phyloP scores from a whole-genome alignment of 2,113 vertebrate genomes.

The Corythaixoides concolor region DNA sequence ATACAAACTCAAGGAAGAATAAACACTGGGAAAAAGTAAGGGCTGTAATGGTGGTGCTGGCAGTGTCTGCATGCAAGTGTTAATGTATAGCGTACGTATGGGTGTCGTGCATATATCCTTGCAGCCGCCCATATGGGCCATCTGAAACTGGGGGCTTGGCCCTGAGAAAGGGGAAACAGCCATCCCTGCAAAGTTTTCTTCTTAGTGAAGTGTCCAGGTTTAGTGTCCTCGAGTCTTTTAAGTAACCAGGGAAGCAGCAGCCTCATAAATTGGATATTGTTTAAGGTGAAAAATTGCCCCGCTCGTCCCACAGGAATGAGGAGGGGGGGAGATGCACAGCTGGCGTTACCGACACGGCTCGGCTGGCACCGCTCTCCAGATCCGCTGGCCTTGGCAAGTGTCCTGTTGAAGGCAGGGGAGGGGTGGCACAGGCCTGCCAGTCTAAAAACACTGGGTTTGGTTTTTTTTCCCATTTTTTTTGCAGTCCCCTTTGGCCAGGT shows the following conservation, averaged over 20 bases:
- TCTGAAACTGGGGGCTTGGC: not conserved
- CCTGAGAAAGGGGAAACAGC: not conserved
- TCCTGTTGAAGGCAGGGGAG: too few species aligned
- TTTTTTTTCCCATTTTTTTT: too few species aligned
- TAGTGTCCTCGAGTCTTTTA: not conserved
- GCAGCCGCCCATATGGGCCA: rapidly evolving
- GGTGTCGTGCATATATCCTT: not conserved
- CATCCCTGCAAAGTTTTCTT: not conserved
- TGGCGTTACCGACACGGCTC: too few species aligned
- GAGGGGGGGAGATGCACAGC: too few species aligned
- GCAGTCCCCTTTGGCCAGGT: too few species aligned
- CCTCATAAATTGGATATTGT: not conserved
- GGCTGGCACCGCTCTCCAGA: too few species aligned
- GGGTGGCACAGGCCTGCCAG: too few species aligned
- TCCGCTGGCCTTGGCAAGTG: too few species aligned
- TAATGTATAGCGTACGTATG: rapidly evolving
- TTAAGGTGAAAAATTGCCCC: not conserved
- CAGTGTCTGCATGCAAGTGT: not conserved
- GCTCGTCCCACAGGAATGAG: too few species aligned
- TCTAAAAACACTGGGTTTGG: too few species aligned
- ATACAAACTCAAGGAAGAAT: not conserved
- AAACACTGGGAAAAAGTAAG: not conserved
- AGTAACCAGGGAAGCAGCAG: not conserved
- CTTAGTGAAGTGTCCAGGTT: not conserved
- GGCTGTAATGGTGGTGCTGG: not conserved